Conservation (phyloP, 2,888 invertebrate genomes). For the Lepetodrilus schrolli region DNA sequence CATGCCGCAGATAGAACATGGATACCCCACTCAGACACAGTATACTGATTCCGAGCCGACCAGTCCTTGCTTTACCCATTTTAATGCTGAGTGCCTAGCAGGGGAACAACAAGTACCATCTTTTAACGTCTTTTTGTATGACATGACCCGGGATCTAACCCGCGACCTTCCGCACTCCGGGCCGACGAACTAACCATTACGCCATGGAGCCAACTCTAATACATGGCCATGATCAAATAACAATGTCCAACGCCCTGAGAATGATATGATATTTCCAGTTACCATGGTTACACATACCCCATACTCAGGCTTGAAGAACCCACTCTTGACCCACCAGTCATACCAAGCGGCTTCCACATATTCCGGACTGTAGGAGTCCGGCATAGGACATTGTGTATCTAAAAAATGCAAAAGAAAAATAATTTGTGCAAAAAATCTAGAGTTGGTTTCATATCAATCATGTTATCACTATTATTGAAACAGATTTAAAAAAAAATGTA, state of each 20-base stretch:
- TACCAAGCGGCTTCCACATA: slow-evolving; percentile 99
- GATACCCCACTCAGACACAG: too few species aligned
- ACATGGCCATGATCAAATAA: background rate
- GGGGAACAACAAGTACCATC: background rate
- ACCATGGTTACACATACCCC: slow-evolving; percentile 55
- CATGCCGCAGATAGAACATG: too few species aligned
- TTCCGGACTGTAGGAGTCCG: slow-evolving; percentile 95
- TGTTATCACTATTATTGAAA: too few species aligned
- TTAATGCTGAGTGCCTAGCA: background rate
- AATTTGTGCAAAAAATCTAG: too few species aligned
- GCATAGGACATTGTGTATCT: slow-evolving; percentile 79
- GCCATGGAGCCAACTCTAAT: background rate
- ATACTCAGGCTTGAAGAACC: slow-evolving; percentile 96
- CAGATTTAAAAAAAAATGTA: too few species aligned
- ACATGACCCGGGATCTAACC: too few species aligned
- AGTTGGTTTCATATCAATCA: too few species aligned
- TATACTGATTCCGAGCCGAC: too few species aligned
- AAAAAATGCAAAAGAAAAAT: too few species aligned
- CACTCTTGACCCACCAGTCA: slow-evolving; percentile 97
- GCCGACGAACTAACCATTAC: background rate
- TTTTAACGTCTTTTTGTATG: too few species aligned
- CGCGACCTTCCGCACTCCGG: too few species aligned
- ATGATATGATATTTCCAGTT: background rate
- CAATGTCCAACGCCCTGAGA: background rate
- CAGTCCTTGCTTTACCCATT: too few species aligned